Conservation (phyloP, 2,888 invertebrate species). For the Drosophila anomalata region DNA sequence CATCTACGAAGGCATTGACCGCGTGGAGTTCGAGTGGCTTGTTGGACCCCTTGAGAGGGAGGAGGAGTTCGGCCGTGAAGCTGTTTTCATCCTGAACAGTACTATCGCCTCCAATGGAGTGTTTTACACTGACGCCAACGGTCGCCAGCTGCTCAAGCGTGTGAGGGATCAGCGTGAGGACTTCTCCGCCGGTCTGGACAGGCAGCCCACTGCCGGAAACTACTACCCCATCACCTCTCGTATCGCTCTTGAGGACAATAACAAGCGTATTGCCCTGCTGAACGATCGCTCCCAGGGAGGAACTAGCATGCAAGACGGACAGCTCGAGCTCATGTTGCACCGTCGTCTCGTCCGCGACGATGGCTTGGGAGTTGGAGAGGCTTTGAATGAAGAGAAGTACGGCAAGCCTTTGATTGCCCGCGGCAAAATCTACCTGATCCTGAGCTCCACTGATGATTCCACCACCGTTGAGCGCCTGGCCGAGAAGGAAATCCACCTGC, state of each 20-base stretch:
- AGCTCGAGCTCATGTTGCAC: slow-evolving; percentile 93
- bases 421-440: slow-evolving; percentile 87
- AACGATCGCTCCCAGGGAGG: slow-evolving; percentile 94
- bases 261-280: slow-evolving; percentile 83
- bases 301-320: slow-evolving; percentile 89
- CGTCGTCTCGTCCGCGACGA: slow-evolving; percentile 94
- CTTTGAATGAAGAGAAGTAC: slow-evolving; percentile 92
- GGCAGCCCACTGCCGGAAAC: slow-evolving; percentile 91
- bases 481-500: slow-evolving; percentile 85
- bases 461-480: slow-evolving; percentile 84
- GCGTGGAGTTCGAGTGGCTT: slow-evolving; percentile 90
- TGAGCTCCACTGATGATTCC: slow-evolving; percentile 54
- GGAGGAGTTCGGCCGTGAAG: slow-evolving; percentile 90
- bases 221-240: slow-evolving; percentile 96
- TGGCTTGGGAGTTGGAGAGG: slow-evolving; percentile 95
- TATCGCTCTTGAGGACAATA: slow-evolving; percentile 88
- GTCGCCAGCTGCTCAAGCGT: slow-evolving; percentile 91
- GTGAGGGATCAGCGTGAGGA: slow-evolving; percentile 74
- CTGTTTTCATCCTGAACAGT: slow-evolving; percentile 89
- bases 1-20: slow-evolving; percentile 86
- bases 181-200: slow-evolving; percentile 87
- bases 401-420: slow-evolving; percentile 88
- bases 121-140: slow-evolving; percentile 97
- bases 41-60: slow-evolving; percentile 90
- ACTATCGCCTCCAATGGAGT: slow-evolving; percentile 86